Evolutionary conservation across 1,140 invertebrate genomes (phyloP), one percentile per base, ranked within the genome.

Genomic region (Drosophila repleta): DNA sequence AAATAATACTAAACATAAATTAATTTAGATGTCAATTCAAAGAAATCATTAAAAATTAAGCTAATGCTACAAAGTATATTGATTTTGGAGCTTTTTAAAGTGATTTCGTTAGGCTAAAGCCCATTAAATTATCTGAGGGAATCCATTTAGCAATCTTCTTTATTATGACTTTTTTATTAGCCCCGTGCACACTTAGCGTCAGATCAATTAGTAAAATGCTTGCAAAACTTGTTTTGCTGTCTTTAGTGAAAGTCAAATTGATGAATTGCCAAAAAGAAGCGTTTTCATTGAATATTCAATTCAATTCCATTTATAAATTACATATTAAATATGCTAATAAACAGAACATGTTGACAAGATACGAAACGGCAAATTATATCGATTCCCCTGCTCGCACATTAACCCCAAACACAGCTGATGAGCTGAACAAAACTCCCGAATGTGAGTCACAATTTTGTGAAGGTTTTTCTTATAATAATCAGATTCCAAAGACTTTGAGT

Each of bases 251-350:
- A 52, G 35, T 20, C 53, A n/a, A 5, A 29, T 60, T 60, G 57
- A 60, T 46, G 41, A 60, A 46, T 46, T 52, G 51, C 18, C 24
- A 46, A 43, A 64, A 56, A 45, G 1, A 41, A 56, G 20, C 35
- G 17, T 17, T 41, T 18, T n/a, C 21, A 43, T 45, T 58, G 18
- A 52, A 24, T 55, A 41, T 45, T 45, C 24, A 60, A 56, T 41
- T 62, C 15, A 1, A 41, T 51, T 11, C 1, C 32, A 39, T 62
- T 62, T 18, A 55, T 56, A 21, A 62, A 56, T 65, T 64, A 53
- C n/a, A 63, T 55, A 29, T 15, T 35, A 43, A 45, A n/a, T 18
- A 62, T 52, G 11, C n/a, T 51, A 32, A 62, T 51, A 24, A 49
- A 17, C 48, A 4, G 15, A 63, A 63, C 48, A 43, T 53, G 48